phyloP scores from a whole-genome alignment of 2,888 invertebrate species.

The Anorthoa munda region DNA sequence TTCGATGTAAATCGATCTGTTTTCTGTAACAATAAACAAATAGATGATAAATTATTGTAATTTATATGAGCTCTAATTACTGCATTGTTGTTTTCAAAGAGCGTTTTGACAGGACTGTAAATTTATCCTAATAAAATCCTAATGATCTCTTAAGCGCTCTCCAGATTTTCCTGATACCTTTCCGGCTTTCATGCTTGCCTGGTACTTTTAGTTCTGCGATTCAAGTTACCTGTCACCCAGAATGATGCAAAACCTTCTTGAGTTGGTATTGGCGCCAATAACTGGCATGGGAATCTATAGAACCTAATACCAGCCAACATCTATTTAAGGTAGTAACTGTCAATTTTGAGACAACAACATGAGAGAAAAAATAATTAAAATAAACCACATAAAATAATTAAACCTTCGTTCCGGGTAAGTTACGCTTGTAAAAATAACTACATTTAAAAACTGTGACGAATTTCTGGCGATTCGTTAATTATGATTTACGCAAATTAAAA shows the following conservation, averaged over 20 bases:
- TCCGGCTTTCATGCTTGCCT: conserved; percentile 1
- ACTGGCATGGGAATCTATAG: background rate
- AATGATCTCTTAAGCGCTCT: background rate
- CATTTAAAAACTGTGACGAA: conserved; percentile 35
- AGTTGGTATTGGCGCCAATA: background rate
- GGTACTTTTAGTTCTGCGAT: background rate
- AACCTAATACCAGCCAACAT: background rate
- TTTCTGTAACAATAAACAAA: background rate
- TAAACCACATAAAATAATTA: conserved; percentile 20
- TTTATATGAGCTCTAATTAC: conserved; percentile 20
- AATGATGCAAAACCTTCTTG: background rate
- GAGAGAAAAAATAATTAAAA: conserved; percentile 9
- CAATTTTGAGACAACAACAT: background rate
- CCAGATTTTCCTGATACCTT: background rate
- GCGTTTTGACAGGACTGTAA: background rate
- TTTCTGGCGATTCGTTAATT: conserved; percentile 32
- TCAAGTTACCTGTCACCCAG: background rate
- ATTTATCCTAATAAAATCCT: background rate
- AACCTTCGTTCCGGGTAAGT: conserved; percentile 39
- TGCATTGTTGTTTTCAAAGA: background rate
- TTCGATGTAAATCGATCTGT: conserved; percentile 36
- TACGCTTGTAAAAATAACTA: conserved; percentile 31
- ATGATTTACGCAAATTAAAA: conserved; percentile 3
- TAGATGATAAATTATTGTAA: background rate
- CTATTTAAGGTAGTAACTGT: background rate